Evolutionary conservation across 2,113 vertebrate genomes (phyloP).

Genomic region (Alosa alosa): DNA sequence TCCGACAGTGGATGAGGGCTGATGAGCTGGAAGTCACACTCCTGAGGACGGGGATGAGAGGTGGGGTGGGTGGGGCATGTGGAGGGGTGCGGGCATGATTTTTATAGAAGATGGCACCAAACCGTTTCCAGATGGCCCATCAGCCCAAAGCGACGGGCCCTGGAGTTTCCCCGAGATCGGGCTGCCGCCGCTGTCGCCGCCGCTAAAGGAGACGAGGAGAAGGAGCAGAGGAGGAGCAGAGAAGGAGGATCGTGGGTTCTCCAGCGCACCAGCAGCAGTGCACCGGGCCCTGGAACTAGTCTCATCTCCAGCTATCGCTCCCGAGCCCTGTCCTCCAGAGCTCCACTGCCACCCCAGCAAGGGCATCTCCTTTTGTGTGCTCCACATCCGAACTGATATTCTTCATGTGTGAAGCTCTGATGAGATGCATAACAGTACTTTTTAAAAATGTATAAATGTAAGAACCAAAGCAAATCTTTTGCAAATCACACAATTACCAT

Average conservation of each 20-base stretch:
- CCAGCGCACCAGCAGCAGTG: neutral
- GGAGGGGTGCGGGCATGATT: slow-evolving; percentile 28
- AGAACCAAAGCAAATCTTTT: too few species aligned
- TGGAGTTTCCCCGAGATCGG: neutral
- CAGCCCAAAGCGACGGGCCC: slow-evolving; percentile 31
- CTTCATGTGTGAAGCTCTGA: neutral
- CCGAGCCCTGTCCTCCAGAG: neutral
- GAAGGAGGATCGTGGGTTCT: neutral
- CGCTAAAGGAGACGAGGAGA: neutral
- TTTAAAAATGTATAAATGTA: too few species aligned
- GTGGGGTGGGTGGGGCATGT: neutral
- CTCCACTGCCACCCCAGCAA: neutral
- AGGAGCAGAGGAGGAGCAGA: neutral
- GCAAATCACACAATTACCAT: too few species aligned
- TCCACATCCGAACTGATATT: neutral
- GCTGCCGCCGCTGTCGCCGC: neutral
- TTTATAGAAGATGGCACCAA: slow-evolving; percentile 48
- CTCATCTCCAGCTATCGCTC: neutral
- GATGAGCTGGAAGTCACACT: slow-evolving; percentile 44
- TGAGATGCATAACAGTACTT: neutral
- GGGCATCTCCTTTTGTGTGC: neutral
- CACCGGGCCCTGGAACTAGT: neutral
- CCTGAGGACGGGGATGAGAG: slow-evolving; percentile 29
- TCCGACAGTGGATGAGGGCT: slow-evolving; percentile 41
- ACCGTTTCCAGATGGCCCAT: slow-evolving; percentile 54